These are phyloP conservation scores for Anableps anableps DNA, from an alignment of 2,797 vertebrate species.

Conservation along the genomic window DNA sequence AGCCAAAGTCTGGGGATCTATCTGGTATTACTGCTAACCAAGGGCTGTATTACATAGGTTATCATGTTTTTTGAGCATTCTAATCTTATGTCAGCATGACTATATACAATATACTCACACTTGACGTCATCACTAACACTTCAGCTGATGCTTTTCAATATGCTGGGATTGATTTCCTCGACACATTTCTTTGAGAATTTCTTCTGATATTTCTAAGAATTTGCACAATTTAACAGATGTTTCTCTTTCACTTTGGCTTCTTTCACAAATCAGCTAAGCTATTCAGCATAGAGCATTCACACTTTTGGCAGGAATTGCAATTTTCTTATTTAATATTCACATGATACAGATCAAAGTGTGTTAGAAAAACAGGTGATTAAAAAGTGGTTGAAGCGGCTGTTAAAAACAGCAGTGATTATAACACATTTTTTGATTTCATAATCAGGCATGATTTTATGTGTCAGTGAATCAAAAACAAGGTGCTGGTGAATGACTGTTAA, in stretches of 20 bases:
- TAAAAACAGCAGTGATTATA: constrained; percentile 22
- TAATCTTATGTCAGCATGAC: neutral
- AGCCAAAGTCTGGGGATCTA: neutral
- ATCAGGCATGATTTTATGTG: constrained; percentile 6
- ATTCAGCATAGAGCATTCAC: neutral
- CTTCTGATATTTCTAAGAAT: neutral
- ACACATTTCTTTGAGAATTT: neutral
- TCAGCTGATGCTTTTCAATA: neutral
- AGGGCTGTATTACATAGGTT: neutral
- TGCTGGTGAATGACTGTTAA: constrained; percentile 65
- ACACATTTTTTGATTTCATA: neutral
- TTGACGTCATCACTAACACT: neutral
- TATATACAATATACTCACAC: neutral
- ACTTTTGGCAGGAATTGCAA: neutral
- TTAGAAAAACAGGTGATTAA: constrained; percentile 11
- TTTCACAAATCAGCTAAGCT: neutral
- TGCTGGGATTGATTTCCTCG: neutral
- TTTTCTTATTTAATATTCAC: neutral
- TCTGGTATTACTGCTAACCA: neutral
- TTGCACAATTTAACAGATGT: neutral
- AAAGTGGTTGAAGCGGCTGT: neutral
- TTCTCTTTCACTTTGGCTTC: neutral
- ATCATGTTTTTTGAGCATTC: neutral
- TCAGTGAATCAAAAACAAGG: constrained; percentile 31
- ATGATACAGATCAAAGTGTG: neutral